These are phyloP conservation scores for human DNA, from an alignment of 2,113 vertebrate genomes.

Conservation along the genomic window GRCh38 chr6:7891001-7891500, in stretches of 20 bases:
- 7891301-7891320: not conserved
- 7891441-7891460: conserved; percentile 4
- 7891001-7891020: not conserved
- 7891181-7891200: not conserved
- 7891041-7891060: not conserved
- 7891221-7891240: not conserved
- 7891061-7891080: not conserved
- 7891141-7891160: not conserved
- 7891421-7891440: conserved; percentile 42
- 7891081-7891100: not conserved
- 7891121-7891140: not conserved
- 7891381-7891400: conserved; percentile 54
- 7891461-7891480: conserved; percentile 55
- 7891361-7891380: conserved; percentile 44
- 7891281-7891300: not conserved
- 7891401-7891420: conserved; percentile 36
- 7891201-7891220: not conserved
- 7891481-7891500: conserved; percentile 63
- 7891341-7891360: conserved; percentile 47
- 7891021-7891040: not conserved
- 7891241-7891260: not conserved
- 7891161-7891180: not conserved
- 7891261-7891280: not conserved
- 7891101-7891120: not conserved
- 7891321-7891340: conserved; percentile 17